Conservation (phyloP, 2,113 vertebrate species). For the Kryptolebias marmoratus region DNA sequence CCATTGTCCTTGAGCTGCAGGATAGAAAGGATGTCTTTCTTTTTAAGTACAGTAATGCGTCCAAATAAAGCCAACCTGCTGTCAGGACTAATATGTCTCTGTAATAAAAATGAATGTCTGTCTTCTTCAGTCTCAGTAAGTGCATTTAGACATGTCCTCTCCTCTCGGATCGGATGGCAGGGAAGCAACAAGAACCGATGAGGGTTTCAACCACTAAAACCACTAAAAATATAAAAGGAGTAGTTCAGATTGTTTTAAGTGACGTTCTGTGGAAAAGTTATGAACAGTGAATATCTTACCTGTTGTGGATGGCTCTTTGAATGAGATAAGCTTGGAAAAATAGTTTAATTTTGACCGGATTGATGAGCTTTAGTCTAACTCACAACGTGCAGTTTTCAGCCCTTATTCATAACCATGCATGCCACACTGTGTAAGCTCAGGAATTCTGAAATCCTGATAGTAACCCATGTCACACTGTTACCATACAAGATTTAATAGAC, state of each 20-base stretch:
- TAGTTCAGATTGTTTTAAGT: too few relatives aligned
- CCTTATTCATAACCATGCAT: too few relatives aligned
- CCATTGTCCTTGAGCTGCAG: conserved; percentile 38
- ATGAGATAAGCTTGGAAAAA: too few relatives aligned
- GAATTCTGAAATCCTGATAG: too few relatives aligned
- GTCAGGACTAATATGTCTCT: conserved; percentile 44
- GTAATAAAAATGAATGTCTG: conserved; percentile 54
- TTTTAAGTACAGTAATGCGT: conserved; percentile 7
- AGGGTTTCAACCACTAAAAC: conserved; percentile 28
- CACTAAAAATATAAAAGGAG: too few relatives aligned
- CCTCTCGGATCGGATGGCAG: conserved; percentile 28
- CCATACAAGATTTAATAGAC: too few relatives aligned
- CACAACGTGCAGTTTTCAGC: too few relatives aligned
- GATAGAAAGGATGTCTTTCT: background rate
- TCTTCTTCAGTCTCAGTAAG: conserved; percentile 48
- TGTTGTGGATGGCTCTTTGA: too few relatives aligned
- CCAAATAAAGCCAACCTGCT: conserved; percentile 46
- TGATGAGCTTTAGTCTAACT: too few relatives aligned
- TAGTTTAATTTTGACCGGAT: too few relatives aligned
- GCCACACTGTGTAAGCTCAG: too few relatives aligned
- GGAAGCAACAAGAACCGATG: conserved; percentile 51
- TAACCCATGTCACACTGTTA: too few relatives aligned
- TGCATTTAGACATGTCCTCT: conserved; percentile 31
- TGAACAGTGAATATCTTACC: background rate
- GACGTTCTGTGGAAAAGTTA: background rate